Base-by-base conservation (phyloP, 2,888 invertebrate genomes). In the Melieria crassipennis region DNA sequence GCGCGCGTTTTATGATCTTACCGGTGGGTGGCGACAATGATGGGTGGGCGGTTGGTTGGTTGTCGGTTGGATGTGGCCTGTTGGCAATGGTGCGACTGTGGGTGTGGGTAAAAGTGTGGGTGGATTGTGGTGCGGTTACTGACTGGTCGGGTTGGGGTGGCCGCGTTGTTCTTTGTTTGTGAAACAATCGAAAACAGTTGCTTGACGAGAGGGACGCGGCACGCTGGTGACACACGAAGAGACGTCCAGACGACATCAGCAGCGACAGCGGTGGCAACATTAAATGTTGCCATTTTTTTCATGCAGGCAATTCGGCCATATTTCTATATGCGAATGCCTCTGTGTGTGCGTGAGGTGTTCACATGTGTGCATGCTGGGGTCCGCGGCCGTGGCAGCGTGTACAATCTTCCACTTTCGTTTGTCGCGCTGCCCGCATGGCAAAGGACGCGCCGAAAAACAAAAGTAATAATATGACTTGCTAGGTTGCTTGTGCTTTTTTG, bases 141-240 rank as follows among this genome's bases (percentile, higher is more conserved):
- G 30, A 30, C 30, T 30, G 30, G 30, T 30, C 3, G 30, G 30
- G 30, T 30, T 30, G 30, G 30, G 65, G n/a, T 11, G 52, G 45
- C 58, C 42, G 48, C 45, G 45, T 56, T 46, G 72, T 69, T 48
- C 65, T 69, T 65, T 72, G 72, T 65, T 69, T 65, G 69, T 52
- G 69, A 69, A 69, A 72, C 72, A 69, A 69, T 72, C 72, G 65
- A 72, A 72, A 72, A 72, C 72, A 69, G 58, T 16, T 52, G 57
- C 63, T 42, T 9, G 43, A 7, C 42, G 11, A n/a, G n/a, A 60
- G n/a, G 60, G 10, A 43, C 52, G 13, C 11, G 13, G 13, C 9
- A 50, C 50, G 11, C 50, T 10, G 50, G 11, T 10, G 11, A 50
- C 50, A 7, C 52, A 52, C 9, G 52, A 52, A 52, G 52, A 52